Evolutionary conservation across 37 sponge, comb jelly and placozoan species (phyloP), one percentile per base, ranked within the genome.

Genomic region (Chondrilla cf. caribensis): DNA sequence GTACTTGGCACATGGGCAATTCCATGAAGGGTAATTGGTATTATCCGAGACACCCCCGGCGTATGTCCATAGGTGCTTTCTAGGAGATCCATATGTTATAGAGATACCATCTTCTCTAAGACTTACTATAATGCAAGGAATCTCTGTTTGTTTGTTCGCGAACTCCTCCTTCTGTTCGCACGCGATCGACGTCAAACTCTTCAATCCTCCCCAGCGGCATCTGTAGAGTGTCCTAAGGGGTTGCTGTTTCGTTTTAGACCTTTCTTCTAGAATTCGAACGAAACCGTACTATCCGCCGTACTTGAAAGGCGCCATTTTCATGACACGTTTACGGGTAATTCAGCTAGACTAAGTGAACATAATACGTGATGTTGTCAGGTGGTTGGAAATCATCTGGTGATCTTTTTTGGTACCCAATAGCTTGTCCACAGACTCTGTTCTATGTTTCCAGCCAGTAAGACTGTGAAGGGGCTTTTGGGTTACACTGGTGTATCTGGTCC

Each of bases 61-160:
- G 60, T 80, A 80, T 8, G 65, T 80, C 81, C 81, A 80, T 24
- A 80, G 3, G 39, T 80, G 81, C 62, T 80, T 58, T 57, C 81
- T 58, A 37, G 81, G 81, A 60, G 25, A 60, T 3, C 81, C 81
- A 32, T 40, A 38, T 62, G 81, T 80, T 32, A 80, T 59, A 6
- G 81, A 59, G 21, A 80, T 35, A 24, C 81, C 81, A 38, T 80
- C 79, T 37, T n/a, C n/a, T n/a, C n/a, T n/a, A n/a, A n/a, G n/a
- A n/a, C n/a, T n/a, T n/a, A n/a, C n/a, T n/a, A n/a, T n/a, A n/a
- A n/a, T n/a, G n/a, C n/a, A n/a, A n/a, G n/a, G n/a, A n/a, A n/a
- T n/a, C n/a, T n/a, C n/a, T n/a, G n/a, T n/a, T n/a, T n/a, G n/a
- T n/a, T n/a, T n/a, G n/a, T n/a, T n/a, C n/a, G n/a, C n/a, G n/a